phyloP scores from a whole-genome alignment of 2,888 invertebrate species.

The Chironomus riparius region DNA sequence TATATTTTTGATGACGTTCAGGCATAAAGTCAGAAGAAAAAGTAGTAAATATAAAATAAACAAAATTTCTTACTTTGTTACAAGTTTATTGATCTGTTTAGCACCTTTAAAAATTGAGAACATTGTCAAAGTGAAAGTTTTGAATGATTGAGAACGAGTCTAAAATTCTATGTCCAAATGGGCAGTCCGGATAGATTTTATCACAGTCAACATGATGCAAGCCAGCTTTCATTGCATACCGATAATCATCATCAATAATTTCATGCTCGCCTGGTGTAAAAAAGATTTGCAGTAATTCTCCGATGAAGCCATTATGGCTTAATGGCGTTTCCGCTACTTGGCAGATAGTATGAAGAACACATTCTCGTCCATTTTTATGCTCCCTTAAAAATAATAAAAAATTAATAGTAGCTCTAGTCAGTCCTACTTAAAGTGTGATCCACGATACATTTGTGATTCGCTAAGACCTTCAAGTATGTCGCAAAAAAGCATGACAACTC shows the following conservation, averaged over 20 bases:
- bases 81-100: not conserved
- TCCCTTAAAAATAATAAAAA: not conserved
- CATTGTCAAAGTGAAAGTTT: not conserved
- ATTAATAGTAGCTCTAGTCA: no score
- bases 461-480: no score
- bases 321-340: constrained; percentile 12
- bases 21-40: no score
- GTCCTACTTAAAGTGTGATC: no score
- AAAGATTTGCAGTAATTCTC: constrained; percentile 22
- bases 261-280: constrained; percentile 20
- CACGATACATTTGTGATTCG: no score
- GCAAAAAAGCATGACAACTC: no score
- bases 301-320: constrained; percentile 13
- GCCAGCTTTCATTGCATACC: constrained; percentile 15
- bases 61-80: not conserved
- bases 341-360: constrained; percentile 15
- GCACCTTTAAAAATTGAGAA: constrained; percentile 12
- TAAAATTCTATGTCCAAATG: constrained; percentile 14
- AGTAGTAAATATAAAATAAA: not conserved
- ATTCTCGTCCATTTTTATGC: constrained; percentile 13
- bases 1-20: no score
- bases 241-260: constrained; percentile 2
- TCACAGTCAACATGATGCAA: constrained; percentile 1
- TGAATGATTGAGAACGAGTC: constrained; percentile 18
- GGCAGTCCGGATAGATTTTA: constrained; percentile 18